Evolutionary conservation across 1,140 invertebrate species (phyloP).

Genomic region (Drosophila tropicalis): DNA sequence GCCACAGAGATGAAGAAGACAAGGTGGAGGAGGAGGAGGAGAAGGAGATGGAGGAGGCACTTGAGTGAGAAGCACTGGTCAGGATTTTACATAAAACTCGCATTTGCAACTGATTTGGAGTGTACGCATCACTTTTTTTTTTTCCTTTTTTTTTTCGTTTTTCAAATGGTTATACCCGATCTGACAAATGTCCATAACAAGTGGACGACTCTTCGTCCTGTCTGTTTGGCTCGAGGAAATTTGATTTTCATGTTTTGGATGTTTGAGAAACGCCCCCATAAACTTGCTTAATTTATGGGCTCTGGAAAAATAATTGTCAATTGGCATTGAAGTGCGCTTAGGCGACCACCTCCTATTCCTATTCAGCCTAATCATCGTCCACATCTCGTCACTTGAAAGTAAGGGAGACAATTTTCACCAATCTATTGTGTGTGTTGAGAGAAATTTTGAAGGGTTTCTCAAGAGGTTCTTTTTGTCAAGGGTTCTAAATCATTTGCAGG

Average conservation of each 20-base stretch:
- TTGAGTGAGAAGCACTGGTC: constrained; percentile 47
- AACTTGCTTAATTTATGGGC: constrained; percentile 22
- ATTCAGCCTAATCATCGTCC: constrained; percentile 3
- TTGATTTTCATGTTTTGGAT: constrained; percentile 81
- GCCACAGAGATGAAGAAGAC: neutral
- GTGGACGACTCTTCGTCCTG: neutral
- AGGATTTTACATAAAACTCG: constrained; percentile 68
- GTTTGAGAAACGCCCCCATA: constrained; percentile 54
- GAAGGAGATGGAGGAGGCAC: neutral
- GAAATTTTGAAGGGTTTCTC: constrained; percentile 6
- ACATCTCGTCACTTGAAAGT: constrained; percentile 4
- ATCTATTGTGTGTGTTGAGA: neutral
- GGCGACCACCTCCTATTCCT: neutral
- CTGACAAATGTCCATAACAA: constrained; percentile 12
- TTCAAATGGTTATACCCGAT: neutral
- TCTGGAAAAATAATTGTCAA: constrained; percentile 17
- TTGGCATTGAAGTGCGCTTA: constrained; percentile 13
- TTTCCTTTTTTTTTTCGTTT: neutral
- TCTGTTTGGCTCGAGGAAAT: constrained; percentile 45
- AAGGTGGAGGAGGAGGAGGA: no score
- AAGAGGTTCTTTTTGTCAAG: neutral
- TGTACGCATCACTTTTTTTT: neutral
- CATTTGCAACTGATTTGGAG: constrained; percentile 40
- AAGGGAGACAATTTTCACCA: no score
- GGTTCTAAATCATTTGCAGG: constrained; percentile 3